Percentiles rank a stretch among this genome's conserved stretches.
Conservation (phyloP, 2,888 invertebrate species). For the Acrobasis consociella region DNA sequence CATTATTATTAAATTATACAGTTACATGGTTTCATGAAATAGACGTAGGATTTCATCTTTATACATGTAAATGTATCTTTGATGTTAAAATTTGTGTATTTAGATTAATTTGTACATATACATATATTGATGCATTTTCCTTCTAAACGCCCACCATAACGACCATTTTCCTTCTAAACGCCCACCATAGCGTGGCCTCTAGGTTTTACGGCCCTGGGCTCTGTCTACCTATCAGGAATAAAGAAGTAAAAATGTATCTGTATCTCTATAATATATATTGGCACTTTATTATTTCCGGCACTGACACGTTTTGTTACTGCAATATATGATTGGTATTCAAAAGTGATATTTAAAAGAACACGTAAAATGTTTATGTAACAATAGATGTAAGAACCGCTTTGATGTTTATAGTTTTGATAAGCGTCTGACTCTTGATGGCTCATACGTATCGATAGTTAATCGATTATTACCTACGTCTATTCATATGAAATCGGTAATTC, state of each 20-base stretch:
- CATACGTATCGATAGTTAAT: conserved; percentile 12
- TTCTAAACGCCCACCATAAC: too few relatives aligned
- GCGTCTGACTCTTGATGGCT: conserved; percentile 8
- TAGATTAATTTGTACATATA: conserved; percentile 22
- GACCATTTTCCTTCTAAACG: too few relatives aligned
- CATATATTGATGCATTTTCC: too few relatives aligned
- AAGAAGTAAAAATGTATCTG: too few relatives aligned
- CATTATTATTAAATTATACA: conserved; percentile 1
- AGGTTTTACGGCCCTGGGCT: too few relatives aligned
- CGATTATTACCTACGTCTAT: background rate
- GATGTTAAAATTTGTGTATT: background rate
- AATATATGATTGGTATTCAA: conserved; percentile 31
- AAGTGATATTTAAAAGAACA: conserved; percentile 21
- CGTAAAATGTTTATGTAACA: conserved; percentile 1
- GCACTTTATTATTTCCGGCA: conserved; percentile 26
- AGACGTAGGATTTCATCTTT: background rate
- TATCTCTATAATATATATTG: too few relatives aligned
- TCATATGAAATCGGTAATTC: background rate
- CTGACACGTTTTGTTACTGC: conserved; percentile 41
- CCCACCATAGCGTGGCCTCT: too few relatives aligned
- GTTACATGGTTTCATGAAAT: background rate
- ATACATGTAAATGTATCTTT: background rate
- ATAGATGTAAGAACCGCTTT: conserved; percentile 6
- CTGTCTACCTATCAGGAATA: too few relatives aligned
- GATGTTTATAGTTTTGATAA: conserved; percentile 12